Percentiles rank a stretch among this genome's conserved stretches.
phyloP scores from a whole-genome alignment of 2,888 invertebrate species.

The Coenonympha glycerion region DNA sequence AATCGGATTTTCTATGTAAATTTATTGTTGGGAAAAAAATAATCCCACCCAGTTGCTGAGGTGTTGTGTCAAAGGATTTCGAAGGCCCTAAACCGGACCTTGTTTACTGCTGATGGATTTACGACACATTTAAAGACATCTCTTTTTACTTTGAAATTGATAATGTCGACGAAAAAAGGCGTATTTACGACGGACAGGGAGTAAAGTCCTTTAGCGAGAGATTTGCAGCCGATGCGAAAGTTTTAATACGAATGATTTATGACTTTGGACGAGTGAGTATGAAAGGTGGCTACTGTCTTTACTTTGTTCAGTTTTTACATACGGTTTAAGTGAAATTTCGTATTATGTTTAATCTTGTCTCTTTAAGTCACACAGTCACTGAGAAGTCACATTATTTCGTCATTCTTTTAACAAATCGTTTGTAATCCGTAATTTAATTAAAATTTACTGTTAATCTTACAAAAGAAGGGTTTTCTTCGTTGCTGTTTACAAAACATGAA shows the following conservation, averaged over 20 bases:
- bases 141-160: constrained; percentile 34
- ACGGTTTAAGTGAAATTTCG: constrained; percentile 26
- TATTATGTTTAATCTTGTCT: constrained; percentile 28
- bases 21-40: constrained; percentile 47
- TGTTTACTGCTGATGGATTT: constrained; percentile 50
- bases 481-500: constrained; percentile 9
- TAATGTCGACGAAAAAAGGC: constrained; percentile 27
- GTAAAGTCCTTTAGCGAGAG: constrained; percentile 25
- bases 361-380: constrained; percentile 26
- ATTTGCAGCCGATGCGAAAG: constrained; percentile 24
- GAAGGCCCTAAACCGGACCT: constrained; percentile 36
- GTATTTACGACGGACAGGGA: constrained; percentile 23
- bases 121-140: constrained; percentile 38
- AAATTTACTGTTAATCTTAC: constrained; percentile 23
- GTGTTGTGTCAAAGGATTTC: constrained; percentile 32
- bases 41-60: constrained; percentile 51
- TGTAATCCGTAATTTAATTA: constrained; percentile 26
- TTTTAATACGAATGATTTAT: constrained; percentile 38
- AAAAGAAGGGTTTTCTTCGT: constrained; percentile 2
- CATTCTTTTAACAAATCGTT: neutral
- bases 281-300: constrained; percentile 37
- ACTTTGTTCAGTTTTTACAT: constrained; percentile 29
- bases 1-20: constrained; percentile 65
- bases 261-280: constrained; percentile 23
- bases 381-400: constrained; percentile 20